Evolutionary conservation across 2,113 vertebrate species (phyloP).

Genomic region (Syngnathus floridae): DNA sequence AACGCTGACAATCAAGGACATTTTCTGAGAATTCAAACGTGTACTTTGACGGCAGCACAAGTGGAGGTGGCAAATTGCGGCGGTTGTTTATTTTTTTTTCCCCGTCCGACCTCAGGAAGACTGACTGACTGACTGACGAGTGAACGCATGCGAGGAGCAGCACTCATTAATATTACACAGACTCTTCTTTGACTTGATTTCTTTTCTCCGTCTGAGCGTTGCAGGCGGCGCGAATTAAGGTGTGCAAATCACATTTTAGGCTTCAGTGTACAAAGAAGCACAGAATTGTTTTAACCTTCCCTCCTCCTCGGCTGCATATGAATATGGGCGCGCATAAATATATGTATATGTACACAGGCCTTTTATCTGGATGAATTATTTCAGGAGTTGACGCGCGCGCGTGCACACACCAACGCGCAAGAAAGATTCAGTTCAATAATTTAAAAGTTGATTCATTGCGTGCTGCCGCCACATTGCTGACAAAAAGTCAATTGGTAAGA

Average conservation of each 20-base stretch:
- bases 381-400: not conserved
- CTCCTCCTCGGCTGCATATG: constrained; percentile 19
- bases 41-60: not conserved
- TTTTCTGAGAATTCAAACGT: not conserved
- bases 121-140: not conserved
- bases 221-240: constrained; percentile 66
- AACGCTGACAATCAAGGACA: constrained; percentile 18
- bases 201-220: constrained; percentile 60
- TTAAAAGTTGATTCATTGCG: constrained; percentile 2
- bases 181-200: constrained; percentile 70
- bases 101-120: not conserved
- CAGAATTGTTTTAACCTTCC: constrained; percentile 51
- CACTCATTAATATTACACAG: constrained; percentile 70
- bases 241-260: constrained; percentile 72
- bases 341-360: constrained; percentile 9
- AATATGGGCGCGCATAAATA: constrained; percentile 5
- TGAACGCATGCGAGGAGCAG: constrained; percentile 54
- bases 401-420: not conserved
- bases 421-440: constrained; percentile 3
- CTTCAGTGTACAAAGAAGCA: constrained; percentile 60
- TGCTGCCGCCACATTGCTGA: not conserved
- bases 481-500: not conserved
- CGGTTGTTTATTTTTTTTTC: not conserved
- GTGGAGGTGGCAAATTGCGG: not conserved
- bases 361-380: constrained; percentile 9